These are phyloP conservation scores for Isoperla grammatica DNA, from an alignment of 2,888 invertebrate genomes.

Conservation along the genomic window DNA sequence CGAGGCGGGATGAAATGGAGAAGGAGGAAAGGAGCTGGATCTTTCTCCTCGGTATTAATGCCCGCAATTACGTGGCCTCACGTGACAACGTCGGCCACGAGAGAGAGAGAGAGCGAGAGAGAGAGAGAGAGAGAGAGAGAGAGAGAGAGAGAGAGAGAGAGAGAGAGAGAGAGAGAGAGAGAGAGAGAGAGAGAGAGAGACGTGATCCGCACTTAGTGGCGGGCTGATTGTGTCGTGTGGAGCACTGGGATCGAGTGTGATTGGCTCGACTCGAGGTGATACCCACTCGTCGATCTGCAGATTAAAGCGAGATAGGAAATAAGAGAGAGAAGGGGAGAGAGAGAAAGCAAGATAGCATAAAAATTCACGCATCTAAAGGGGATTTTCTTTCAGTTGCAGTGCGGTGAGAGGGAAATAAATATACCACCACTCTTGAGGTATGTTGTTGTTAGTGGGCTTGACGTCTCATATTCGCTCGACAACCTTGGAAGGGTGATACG, in stretches of 20 bases:
- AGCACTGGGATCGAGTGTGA: conserved; percentile 40
- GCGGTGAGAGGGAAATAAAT: background rate
- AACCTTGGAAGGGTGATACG: too few relatives aligned
- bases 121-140: background rate
- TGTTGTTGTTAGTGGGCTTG: too few relatives aligned
- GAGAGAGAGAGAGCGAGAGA: background rate
- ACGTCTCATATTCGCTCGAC: too few relatives aligned
- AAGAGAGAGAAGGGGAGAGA: conserved; percentile 10
- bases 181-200: background rate
- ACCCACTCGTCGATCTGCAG: conserved; percentile 26
- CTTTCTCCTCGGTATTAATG: too few relatives aligned
- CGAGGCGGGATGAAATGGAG: background rate
- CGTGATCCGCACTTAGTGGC: conserved; percentile 31
- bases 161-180: background rate
- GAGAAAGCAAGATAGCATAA: background rate
- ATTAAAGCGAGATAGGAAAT: conserved; percentile 28
- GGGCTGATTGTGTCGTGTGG: conserved; percentile 39
- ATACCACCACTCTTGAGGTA: too few relatives aligned
- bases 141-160: background rate
- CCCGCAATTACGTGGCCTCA: background rate
- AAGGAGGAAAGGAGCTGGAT: too few relatives aligned
- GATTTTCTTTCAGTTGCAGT: background rate
- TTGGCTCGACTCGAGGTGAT: conserved; percentile 32
- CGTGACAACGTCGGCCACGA: background rate
- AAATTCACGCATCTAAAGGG: too few relatives aligned